phyloP scores from a whole-genome alignment of 2,797 vertebrate species.

The Lacerta viridis region DNA sequence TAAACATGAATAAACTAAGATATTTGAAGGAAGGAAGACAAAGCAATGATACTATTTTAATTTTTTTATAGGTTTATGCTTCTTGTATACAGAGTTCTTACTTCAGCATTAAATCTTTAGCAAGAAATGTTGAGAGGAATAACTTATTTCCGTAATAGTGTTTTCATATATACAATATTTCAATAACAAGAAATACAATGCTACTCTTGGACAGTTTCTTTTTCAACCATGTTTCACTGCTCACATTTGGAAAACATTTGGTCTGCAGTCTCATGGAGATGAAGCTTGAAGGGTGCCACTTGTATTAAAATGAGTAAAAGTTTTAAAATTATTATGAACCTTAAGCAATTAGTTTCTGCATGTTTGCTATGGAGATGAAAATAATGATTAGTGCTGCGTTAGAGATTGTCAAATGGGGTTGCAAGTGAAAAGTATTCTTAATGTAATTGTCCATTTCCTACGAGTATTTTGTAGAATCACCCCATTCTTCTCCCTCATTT shows the following conservation, averaged over 20 bases:
- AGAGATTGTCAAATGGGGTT: not conserved
- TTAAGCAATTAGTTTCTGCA: not conserved
- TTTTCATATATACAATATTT: conserved; percentile 2
- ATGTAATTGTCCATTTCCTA: not conserved
- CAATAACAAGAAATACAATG: not conserved
- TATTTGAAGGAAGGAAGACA: not conserved
- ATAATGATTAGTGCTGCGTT: conserved; percentile 52
- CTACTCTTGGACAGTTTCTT: not conserved
- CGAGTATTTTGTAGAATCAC: not conserved
- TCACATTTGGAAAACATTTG: not conserved
- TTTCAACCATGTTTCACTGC: not conserved
- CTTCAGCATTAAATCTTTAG: not conserved
- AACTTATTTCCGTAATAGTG: not conserved
- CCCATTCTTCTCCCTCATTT: not conserved
- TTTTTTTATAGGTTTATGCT: not conserved
- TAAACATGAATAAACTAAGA: not conserved
- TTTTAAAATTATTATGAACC: not conserved
- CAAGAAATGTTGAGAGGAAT: not conserved
- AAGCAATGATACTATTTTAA: not conserved
- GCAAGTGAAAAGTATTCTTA: not conserved
- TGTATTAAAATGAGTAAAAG: not conserved
- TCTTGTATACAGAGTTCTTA: not conserved
- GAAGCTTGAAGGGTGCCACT: not conserved
- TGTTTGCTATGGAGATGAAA: conserved; percentile 49
- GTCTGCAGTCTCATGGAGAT: not conserved